Evolutionary conservation across 2,888 invertebrate genomes (phyloP), one percentile per base, ranked within the genome.

Genomic region (Sesamia inferens): DNA sequence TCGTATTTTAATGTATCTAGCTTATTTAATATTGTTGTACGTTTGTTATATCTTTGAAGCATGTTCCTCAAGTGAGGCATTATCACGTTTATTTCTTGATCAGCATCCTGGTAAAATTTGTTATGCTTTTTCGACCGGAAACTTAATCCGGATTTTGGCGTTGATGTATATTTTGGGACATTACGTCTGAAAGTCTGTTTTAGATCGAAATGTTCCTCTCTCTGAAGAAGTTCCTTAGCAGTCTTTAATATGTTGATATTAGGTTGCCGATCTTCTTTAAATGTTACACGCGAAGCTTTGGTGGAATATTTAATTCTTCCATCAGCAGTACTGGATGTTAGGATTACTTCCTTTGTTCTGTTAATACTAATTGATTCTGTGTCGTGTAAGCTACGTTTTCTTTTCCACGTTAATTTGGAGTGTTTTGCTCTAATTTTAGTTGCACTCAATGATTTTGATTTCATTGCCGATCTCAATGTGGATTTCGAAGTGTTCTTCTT

Each of bases 361-460:
- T 16, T 16, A 22, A 54, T 14, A 59, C 47, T 42, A 48, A 59
- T 55, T 0, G 77, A 63, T 42, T 67, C 68, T 6, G 67, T 22
- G 11, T 81, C 44, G 19, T 70, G 70, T 14, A 65, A 68, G 68
- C 59, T 65, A 24, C 47, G 57, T 76, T 68, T 80, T 19, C 55
- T 48, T 54, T 57, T 65, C 64, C 67, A 57, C 13, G 31, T 61
- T 39, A 65, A 59, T n/a, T 65, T 84, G 8, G 54, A 62, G 31
- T 19, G 3, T 31, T 51, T 81, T 31, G 58, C 16, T 63, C 68
- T 81, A n/a, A 65, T 22, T 68, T 51, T 70, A 39, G 76, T 81
- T 47, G 66, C 76, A 39, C 85, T 81, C 68, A 84, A 51, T 54
- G 81, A 81, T 51, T 84, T 81, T 31, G 81, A 81, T 61, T 81